Evolutionary conservation across 2,797 vertebrate species (phyloP).

Genomic region (Epinephelus awoara): DNA sequence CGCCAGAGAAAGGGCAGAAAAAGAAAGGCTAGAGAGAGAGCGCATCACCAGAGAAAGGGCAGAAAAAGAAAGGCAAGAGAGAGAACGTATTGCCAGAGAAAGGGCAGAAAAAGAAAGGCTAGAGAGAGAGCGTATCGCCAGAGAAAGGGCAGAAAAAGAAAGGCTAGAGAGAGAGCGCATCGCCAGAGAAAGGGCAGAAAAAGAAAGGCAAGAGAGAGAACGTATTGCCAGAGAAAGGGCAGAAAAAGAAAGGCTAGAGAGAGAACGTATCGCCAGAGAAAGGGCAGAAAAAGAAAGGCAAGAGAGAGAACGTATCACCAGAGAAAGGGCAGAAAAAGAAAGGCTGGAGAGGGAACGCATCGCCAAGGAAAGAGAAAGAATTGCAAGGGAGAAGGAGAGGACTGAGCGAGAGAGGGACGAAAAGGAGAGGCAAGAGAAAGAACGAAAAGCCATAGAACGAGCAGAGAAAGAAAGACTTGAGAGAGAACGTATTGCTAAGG

Average conservation of each 20-base stretch:
- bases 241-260: background rate
- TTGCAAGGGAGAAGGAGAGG: background rate
- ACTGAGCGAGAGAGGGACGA: background rate
- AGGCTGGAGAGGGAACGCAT: background rate
- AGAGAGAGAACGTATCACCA: slow-evolving; percentile 11
- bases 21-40: slow-evolving; percentile 5
- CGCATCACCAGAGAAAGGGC: background rate
- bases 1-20: background rate
- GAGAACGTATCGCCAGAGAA: background rate
- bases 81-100: background rate
- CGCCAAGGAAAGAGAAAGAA: background rate
- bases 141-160: slow-evolving; percentile 2
- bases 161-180: slow-evolving; percentile 9
- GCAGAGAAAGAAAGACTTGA: background rate
- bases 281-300: background rate
- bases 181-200: background rate
- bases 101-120: background rate
- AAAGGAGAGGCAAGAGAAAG: background rate
- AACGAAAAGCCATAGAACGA: background rate
- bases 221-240: accelerated
- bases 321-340: slow-evolving; percentile 26
- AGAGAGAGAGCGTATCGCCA: background rate
- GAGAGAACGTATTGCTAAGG: background rate
- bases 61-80: slow-evolving; percentile 2
- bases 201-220: background rate